phyloP scores from a whole-genome alignment of 2,888 invertebrate species.

The Cosmopolites sordidus region DNA sequence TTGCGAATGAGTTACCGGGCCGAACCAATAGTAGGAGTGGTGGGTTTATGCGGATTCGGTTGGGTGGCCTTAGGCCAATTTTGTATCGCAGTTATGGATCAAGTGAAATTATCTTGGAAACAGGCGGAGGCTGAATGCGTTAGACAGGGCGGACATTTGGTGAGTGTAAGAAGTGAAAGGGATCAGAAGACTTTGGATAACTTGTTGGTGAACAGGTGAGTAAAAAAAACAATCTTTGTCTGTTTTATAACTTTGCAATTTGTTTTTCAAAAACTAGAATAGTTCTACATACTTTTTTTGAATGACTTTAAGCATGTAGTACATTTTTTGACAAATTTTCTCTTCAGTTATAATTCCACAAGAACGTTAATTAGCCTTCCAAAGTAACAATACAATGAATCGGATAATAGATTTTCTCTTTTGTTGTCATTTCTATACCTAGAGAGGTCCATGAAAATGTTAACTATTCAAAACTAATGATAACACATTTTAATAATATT shows the following conservation, averaged over 20 bases:
- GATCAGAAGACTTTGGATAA: constrained; percentile 63
- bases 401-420: too few relatives aligned
- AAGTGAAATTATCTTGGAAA: constrained; percentile 58
- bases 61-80: constrained; percentile 66
- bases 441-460: too few relatives aligned
- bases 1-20: constrained; percentile 62
- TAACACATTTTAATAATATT: too few relatives aligned
- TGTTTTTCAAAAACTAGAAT: too few relatives aligned
- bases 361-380: too few relatives aligned
- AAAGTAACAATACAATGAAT: too few relatives aligned
- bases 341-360: too few relatives aligned
- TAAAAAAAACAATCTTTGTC: not conserved
- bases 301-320: too few relatives aligned
- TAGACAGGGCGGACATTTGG: constrained; percentile 62
- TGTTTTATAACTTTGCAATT: not conserved
- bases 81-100: constrained; percentile 61
- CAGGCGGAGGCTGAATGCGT: constrained; percentile 66
- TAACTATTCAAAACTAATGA: too few relatives aligned
- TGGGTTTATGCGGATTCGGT: constrained; percentile 65
- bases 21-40: constrained; percentile 57
- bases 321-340: too few relatives aligned
- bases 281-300: too few relatives aligned
- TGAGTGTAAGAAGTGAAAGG: constrained; percentile 60
- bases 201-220: constrained; percentile 62
- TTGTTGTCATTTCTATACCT: too few relatives aligned